These are phyloP conservation scores for Arbacia lixula DNA, from an alignment of 53 echinoderm and acorn worm genomes.

Conservation along the genomic window DNA sequence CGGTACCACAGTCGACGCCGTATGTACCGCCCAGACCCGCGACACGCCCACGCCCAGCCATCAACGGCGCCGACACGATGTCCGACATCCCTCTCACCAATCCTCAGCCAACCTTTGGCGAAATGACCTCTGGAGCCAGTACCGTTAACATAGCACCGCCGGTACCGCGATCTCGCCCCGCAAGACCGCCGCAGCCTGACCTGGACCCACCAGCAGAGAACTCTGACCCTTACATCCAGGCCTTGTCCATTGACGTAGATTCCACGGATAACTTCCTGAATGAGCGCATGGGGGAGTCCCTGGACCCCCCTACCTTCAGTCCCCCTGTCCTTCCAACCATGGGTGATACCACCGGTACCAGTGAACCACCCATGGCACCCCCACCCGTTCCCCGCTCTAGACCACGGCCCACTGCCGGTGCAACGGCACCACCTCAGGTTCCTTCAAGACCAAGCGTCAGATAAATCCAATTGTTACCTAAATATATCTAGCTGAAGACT, in stretches of 20 bases:
- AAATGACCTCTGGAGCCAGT: neutral
- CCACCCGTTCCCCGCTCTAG: constrained; percentile 43
- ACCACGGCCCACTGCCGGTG: constrained; percentile 34
- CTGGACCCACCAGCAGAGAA: neutral
- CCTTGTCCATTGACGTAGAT: constrained; percentile 12
- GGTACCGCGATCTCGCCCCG: constrained; percentile 29
- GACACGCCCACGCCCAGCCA: constrained; percentile 29
- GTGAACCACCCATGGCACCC: constrained; percentile 5
- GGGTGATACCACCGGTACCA: neutral
- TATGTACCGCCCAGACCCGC: constrained; percentile 35
- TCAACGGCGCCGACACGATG: neutral
- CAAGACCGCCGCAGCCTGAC: constrained; percentile 17
- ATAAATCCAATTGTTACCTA: too few relatives aligned
- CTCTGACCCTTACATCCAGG: neutral
- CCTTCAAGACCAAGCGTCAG: constrained; percentile 40
- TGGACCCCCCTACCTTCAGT: constrained; percentile 4
- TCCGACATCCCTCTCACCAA: constrained; percentile 1
- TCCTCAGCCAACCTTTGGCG: too few relatives aligned
- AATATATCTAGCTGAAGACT: too few relatives aligned
- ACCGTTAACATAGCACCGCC: constrained; percentile 8
- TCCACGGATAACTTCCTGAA: constrained; percentile 27
- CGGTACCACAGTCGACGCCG: neutral
- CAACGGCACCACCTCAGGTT: constrained; percentile 15
- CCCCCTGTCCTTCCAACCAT: constrained; percentile 12
- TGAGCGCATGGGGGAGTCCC: neutral